A percentile compares a stretch with the other conserved stretches of the same genome.
Evolutionary conservation across 2,888 invertebrate species (phyloP).

Genomic region (Chouioia cunea): DNA sequence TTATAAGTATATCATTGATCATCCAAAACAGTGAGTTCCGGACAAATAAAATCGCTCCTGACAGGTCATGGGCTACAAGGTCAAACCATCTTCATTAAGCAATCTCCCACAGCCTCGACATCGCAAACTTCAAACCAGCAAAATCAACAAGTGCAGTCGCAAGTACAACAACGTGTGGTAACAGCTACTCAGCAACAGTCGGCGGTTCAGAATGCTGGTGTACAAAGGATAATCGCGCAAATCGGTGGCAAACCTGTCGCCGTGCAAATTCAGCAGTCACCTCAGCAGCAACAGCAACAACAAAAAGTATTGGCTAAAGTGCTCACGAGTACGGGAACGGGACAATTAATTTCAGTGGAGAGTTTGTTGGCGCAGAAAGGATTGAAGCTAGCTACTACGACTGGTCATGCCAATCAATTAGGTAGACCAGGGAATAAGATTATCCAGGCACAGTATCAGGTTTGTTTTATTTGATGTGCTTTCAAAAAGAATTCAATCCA

Average conservation of each 20-base stretch:
- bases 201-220: conserved; percentile 61
- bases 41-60: conserved; percentile 65
- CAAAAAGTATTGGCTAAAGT: conserved; percentile 78
- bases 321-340: conserved; percentile 76
- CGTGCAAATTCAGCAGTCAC: conserved; percentile 70
- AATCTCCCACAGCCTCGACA: conserved; percentile 60
- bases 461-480: conserved; percentile 38
- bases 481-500: too few species aligned
- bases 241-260: conserved; percentile 68
- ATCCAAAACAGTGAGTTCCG: conserved; percentile 58
- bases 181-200: conserved; percentile 57
- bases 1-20: too few species aligned
- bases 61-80: conserved; percentile 66
- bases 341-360: conserved; percentile 74
- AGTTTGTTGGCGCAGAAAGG: conserved; percentile 72
- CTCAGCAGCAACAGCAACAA: conserved; percentile 68
- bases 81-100: conserved; percentile 66
- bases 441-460: conserved; percentile 66
- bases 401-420: conserved; percentile 59
- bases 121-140: conserved; percentile 68
- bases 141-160: conserved; percentile 59
- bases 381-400: conserved; percentile 61
- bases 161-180: conserved; percentile 61
- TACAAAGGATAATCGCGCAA: conserved; percentile 67
- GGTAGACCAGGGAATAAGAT: conserved; percentile 65